Evolutionary conservation across 2,888 invertebrate genomes (phyloP).

Genomic region (Onchidella celtica): DNA sequence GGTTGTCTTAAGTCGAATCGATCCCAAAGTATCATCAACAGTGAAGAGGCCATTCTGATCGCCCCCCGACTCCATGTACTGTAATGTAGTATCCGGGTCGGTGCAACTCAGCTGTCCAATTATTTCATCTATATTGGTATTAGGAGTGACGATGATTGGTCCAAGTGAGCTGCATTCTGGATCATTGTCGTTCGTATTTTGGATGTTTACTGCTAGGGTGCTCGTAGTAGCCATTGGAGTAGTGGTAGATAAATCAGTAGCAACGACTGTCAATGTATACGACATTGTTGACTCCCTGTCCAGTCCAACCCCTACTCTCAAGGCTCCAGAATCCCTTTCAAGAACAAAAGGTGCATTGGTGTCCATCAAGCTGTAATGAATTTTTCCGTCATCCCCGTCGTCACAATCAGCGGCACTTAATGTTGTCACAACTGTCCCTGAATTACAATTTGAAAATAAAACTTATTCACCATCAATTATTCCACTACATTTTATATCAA

Average conservation of each 20-base stretch:
- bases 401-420: conserved; percentile 17
- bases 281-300: conserved; percentile 40
- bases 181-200: conserved; percentile 72
- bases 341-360: conserved; percentile 33
- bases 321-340: conserved; percentile 14
- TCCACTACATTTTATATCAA: too few relatives aligned
- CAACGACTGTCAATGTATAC: conserved; percentile 40
- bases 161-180: conserved; percentile 56
- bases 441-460: background rate
- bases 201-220: conserved; percentile 63
- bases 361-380: conserved; percentile 17
- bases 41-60: conserved; percentile 3
- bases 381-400: conserved; percentile 32
- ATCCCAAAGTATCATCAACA: background rate
- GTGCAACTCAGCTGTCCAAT: conserved; percentile 24
- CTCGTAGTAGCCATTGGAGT: conserved; percentile 44
- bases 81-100: conserved; percentile 18
- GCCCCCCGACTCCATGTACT: background rate
- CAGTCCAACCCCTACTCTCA: conserved; percentile 14
- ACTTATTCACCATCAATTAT: background rate
- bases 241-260: conserved; percentile 30
- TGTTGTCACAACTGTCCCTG: conserved; percentile 17
- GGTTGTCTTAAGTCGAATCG: background rate
- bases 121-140: background rate
- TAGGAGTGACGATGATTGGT: conserved; percentile 1